Conservation (phyloP, 2,888 invertebrate genomes). For the Leptopilina drosophilae region DNA sequence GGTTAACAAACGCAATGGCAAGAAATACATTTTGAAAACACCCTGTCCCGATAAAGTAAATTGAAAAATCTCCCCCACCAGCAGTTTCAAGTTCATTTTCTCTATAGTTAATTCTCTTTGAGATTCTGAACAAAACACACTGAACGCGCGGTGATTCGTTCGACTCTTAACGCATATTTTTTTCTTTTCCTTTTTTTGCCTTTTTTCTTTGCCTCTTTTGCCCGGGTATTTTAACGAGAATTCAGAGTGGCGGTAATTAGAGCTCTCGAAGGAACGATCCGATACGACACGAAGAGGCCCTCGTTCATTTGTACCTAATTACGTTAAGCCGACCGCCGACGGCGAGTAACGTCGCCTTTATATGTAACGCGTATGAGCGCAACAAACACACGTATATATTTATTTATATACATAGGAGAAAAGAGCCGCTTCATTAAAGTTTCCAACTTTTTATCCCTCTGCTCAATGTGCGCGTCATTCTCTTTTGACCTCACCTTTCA, state of each 20-base stretch:
- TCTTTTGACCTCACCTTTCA: conserved; percentile 54
- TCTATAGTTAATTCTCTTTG: neutral
- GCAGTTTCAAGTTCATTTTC: no score
- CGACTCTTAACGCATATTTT: conserved; percentile 43
- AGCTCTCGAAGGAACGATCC: conserved; percentile 56
- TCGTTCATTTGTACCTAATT: conserved; percentile 67
- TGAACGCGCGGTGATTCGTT: conserved; percentile 42
- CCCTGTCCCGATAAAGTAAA: conserved; percentile 23
- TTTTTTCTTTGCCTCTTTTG: conserved; percentile 52
- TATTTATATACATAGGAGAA: conserved; percentile 26
- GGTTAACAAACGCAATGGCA: conserved; percentile 21
- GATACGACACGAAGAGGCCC: conserved; percentile 57
- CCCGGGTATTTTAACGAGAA: conserved; percentile 71
- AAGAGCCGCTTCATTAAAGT: conserved; percentile 61
- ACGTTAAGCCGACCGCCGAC: conserved; percentile 62
- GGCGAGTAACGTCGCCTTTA: conserved; percentile 46
- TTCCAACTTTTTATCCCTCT: conserved; percentile 60
- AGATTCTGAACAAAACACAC: conserved; percentile 24
- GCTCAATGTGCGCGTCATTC: conserved; percentile 63
- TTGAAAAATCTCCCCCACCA: conserved; percentile 14
- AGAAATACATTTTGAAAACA: conserved; percentile 24
- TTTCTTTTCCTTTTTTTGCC: conserved; percentile 32
- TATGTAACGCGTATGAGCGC: conserved; percentile 40
- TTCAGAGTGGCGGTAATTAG: conserved; percentile 71
- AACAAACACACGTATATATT: conserved; percentile 32